These are phyloP conservation scores for Diplazon laetatorius DNA, from an alignment of 2,888 invertebrate genomes.

Conservation along the genomic window DNA sequence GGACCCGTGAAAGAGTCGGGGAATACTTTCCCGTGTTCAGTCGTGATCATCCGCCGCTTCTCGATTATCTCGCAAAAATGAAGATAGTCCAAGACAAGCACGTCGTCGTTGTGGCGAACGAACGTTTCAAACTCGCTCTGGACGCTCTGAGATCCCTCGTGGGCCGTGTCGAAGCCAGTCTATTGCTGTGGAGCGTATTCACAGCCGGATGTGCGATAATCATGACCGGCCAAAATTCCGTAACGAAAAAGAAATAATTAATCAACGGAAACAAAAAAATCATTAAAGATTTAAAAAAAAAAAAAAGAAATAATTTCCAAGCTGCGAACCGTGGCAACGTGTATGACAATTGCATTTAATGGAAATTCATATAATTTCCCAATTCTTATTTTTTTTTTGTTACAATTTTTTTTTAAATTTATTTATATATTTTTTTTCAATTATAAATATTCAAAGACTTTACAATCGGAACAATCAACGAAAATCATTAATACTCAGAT, in stretches of 20 bases:
- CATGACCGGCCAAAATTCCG: constrained; percentile 77
- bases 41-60: constrained; percentile 84
- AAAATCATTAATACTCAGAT: too few relatives aligned
- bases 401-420: too few relatives aligned
- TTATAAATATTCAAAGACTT: too few relatives aligned
- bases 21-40: constrained; percentile 86
- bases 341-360: constrained; percentile 57
- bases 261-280: constrained; percentile 18
- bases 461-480: too few relatives aligned
- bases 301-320: too few relatives aligned
- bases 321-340: constrained; percentile 32
- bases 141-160: constrained; percentile 83
- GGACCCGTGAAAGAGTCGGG: constrained; percentile 84
- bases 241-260: constrained; percentile 68
- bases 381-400: too few relatives aligned
- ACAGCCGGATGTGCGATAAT: constrained; percentile 85
- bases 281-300: too few relatives aligned
- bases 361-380: constrained; percentile 30
- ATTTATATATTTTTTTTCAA: too few relatives aligned
- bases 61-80: constrained; percentile 85
- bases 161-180: constrained; percentile 83
- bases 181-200: constrained; percentile 85
- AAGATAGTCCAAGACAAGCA: constrained; percentile 83
- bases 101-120: constrained; percentile 79
- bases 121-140: constrained; percentile 82